phyloP scores from a whole-genome alignment of 1,140 invertebrate species.

The Drosophila repleta region DNA sequence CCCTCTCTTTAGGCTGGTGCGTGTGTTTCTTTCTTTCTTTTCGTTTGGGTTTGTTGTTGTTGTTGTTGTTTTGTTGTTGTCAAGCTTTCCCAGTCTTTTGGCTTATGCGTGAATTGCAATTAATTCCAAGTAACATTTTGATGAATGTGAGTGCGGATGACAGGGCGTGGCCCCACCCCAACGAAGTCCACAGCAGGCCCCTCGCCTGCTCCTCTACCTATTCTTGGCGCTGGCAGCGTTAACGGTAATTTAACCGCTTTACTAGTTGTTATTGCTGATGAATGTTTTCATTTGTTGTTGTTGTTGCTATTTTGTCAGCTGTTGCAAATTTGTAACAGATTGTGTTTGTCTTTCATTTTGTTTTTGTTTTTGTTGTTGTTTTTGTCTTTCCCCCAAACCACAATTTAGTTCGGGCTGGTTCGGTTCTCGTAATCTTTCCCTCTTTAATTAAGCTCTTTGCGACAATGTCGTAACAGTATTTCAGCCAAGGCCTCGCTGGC shows the following conservation, averaged over 20 bases:
- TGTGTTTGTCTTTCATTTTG: conserved; percentile 34
- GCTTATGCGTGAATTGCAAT: conserved; percentile 74
- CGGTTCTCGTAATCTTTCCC: neutral
- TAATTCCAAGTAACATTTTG: conserved; percentile 59
- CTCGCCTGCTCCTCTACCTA: neutral
- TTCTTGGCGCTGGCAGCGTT: conserved; percentile 25
- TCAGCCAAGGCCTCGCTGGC: neutral
- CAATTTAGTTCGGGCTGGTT: conserved; percentile 10
- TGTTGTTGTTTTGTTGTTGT: neutral
- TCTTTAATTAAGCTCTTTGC: conserved; percentile 1
- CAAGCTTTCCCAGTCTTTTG: conserved; percentile 26
- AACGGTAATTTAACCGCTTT: neutral
- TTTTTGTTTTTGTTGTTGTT: neutral
- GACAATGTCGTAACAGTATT: conserved; percentile 14
- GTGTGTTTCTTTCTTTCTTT: conserved; percentile 40
- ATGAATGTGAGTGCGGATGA: conserved; percentile 38
- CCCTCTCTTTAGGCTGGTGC: conserved; percentile 3
- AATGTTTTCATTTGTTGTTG: conserved; percentile 15
- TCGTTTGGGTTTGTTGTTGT: neutral
- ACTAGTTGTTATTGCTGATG: conserved; percentile 13
- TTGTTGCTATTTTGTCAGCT: conserved; percentile 39
- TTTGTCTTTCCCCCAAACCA: neutral
- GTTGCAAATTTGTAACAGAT: conserved; percentile 36
- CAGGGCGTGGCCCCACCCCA: conserved; percentile 10
- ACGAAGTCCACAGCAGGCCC: neutral